Evolutionary conservation across 1,140 invertebrate species (phyloP), one percentile per base, ranked within the genome.

Genomic region (Atta cephalotes): DNA sequence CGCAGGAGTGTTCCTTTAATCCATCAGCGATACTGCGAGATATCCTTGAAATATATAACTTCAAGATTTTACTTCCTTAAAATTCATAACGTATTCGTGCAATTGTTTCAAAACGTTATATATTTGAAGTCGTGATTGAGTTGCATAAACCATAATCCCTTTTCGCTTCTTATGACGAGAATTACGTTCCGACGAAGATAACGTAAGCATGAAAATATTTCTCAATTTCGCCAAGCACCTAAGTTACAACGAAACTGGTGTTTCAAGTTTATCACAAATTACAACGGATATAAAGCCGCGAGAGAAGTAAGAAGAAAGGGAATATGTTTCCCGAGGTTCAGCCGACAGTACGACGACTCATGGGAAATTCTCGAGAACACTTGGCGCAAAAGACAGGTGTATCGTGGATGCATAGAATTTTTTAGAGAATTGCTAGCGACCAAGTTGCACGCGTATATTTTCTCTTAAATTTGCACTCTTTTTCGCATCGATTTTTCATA

Each of bases 401-500:
- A 90, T 90, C 82, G 82, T 62, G 79, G 88, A 90, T 90, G 89
- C 89, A 90, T 90, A 90, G 89, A 90, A 90, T 90, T 90, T 90
- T 90, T 88, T 90, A 90, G 74, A 63, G 82, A 68, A 51, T 65
- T 53, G 63, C 53, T 56, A 90, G 68, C 60, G 58, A 60, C 72
- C 58, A 74, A 89, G 39, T 76, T 89, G 45, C 25, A 21, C 66
- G 14, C 39, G 39, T 16, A 21, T 18, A 62, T 49, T 35, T 74
- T 5, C n/a, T 6, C n/a, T 51, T 7, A n/a, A 82, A 62, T 84
- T 84, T 76, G 9, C 53, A 21, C 21, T 10, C 14, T 31, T 74
- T 60, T 18, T 28, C 10, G 21, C 66, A 10, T 28, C 66, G 51
- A 10, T 18, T 65, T 51, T 49, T 51, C 10, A 16, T n/a, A 51